Evolutionary conservation across 2,113 vertebrate genomes (phyloP), one percentile per base, ranked within the genome.

Genomic region (Globicephala melas): DNA sequence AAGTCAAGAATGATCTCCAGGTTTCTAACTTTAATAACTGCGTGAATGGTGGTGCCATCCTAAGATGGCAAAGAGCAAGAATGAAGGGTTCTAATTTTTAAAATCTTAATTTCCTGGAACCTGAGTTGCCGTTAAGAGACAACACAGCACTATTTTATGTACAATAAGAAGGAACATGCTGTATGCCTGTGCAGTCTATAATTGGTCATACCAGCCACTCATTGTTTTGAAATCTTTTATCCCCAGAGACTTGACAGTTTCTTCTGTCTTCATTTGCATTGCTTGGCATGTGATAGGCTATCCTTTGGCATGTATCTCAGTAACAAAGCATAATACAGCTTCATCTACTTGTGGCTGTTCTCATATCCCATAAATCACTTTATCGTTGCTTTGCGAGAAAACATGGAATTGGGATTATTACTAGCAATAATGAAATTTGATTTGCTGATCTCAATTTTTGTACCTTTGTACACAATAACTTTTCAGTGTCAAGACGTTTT

Each of bases 51-150:
- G 33, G 63, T 74, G 58, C 31, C 20, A 76, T 53, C 23, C 26
- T 87, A 50, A 74, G 31, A 86, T 79, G 33, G 23, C 18, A 11
- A 76, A 74, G 36, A 90, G 31, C 2, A 68, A 44, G 76, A 85
- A 92, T 23, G 23, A 73, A 71, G 36, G 6, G 12, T 81, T 89
- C 58, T 86, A 4, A 89, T 58, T 92, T 86, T 87, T 90, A 60
- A 86, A 65, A 47, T 83, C 38, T 68, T 55, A 80, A 74, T 4
- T 82, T 96, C 33, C 65, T 33, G 83, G 77, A 88, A 67, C 87
- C 2, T 71, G 33, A 89, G 41, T 80, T 94, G 63, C 71, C 18
- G 26, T 89, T 97, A 97, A 68, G 77, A 93, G 67, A 92, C 85
- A 79, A 74, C 8, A 71, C 26, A 80, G 8, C 3, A 47, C 65